Percentiles rank a stretch among this genome's conserved stretches.
phyloP scores from a whole-genome alignment of 2,888 invertebrate species.

The Branchellion lobata region DNA sequence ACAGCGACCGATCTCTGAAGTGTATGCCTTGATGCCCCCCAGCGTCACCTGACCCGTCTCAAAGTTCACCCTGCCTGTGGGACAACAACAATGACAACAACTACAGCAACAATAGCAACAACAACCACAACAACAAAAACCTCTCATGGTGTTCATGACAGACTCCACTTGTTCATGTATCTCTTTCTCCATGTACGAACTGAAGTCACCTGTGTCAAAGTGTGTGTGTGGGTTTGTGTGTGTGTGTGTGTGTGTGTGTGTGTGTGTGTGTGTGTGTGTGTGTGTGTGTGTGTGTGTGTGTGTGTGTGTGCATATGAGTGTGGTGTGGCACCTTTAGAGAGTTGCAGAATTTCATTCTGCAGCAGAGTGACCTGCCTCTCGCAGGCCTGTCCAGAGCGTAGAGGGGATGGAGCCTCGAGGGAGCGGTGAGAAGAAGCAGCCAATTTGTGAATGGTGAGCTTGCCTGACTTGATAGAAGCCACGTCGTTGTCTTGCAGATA shows the following conservation, averaged over 20 bases:
- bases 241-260: neutral
- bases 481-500: conserved; percentile 78
- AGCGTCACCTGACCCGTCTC: conserved; percentile 77
- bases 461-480: conserved; percentile 81
- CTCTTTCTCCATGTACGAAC: conserved; percentile 99
- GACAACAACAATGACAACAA: too few relatives aligned
- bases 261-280: neutral
- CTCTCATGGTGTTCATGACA: conserved; percentile 98
- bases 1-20: conserved; percentile 94
- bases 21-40: conserved; percentile 96
- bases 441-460: conserved; percentile 88
- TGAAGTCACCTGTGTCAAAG: conserved; percentile 77
- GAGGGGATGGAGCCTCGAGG: too few relatives aligned
- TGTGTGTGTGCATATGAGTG: neutral
- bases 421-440: conserved; percentile 64
- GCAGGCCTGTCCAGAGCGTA: neutral
- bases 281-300: neutral
- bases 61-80: conserved; percentile 2
- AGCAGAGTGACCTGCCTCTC: conserved; percentile 69
- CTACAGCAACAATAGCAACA: neutral
- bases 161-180: conserved; percentile 99
- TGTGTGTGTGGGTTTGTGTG: neutral
- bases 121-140: conserved; percentile 69
- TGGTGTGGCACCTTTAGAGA: conserved; percentile 81
- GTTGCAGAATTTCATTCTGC: conserved; percentile 96